A percentile compares a stretch with the other conserved stretches of the same genome.
These are phyloP conservation scores for Sebastolobus altivelis DNA, from an alignment of 2,797 vertebrate genomes.

Conservation along the genomic window DNA sequence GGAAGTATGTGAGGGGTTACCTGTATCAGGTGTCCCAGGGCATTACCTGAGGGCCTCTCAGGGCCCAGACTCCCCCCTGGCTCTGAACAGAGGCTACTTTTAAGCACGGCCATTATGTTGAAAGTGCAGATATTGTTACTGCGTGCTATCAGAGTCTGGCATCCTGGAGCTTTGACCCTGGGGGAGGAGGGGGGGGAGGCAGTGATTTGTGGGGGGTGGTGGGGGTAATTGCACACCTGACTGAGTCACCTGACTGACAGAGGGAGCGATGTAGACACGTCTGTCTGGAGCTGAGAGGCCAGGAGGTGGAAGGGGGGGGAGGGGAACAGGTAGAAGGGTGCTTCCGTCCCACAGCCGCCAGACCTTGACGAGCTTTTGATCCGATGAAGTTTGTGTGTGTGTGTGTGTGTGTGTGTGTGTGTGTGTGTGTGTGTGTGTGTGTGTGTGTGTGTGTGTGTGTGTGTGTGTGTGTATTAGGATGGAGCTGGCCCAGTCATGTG, in stretches of 20 bases:
- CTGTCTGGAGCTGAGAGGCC: slow-evolving; percentile 68
- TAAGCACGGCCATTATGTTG: slow-evolving; percentile 75
- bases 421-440: slow-evolving; percentile 32
- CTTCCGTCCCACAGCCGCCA: slow-evolving; percentile 66
- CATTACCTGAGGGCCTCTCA: slow-evolving; percentile 80
- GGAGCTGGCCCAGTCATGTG: slow-evolving; percentile 74
- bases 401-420: slow-evolving; percentile 34
- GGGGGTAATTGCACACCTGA: slow-evolving; percentile 79
- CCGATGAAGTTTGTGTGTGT: slow-evolving; percentile 41
- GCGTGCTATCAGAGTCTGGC: slow-evolving; percentile 79
- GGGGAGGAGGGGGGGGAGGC: slow-evolving; percentile 29
- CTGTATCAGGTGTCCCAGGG: slow-evolving; percentile 84
- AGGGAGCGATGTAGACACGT: slow-evolving; percentile 64
- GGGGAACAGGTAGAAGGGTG: slow-evolving; percentile 57
- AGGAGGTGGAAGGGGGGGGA: slow-evolving; percentile 15
- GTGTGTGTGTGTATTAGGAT: slow-evolving; percentile 34
- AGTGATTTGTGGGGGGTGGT: slow-evolving; percentile 39
- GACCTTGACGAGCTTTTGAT: slow-evolving; percentile 76
- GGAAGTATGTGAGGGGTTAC: slow-evolving; percentile 73
- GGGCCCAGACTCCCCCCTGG: slow-evolving; percentile 46
- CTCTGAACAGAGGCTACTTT: slow-evolving; percentile 76
- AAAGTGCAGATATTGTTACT: slow-evolving; percentile 82
- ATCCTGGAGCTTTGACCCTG: slow-evolving; percentile 74
- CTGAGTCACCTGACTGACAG: slow-evolving; percentile 77
- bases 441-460: slow-evolving; percentile 32